Evolutionary conservation across 2,797 vertebrate genomes (phyloP).

Genomic region (Sciaenops ocellatus): DNA sequence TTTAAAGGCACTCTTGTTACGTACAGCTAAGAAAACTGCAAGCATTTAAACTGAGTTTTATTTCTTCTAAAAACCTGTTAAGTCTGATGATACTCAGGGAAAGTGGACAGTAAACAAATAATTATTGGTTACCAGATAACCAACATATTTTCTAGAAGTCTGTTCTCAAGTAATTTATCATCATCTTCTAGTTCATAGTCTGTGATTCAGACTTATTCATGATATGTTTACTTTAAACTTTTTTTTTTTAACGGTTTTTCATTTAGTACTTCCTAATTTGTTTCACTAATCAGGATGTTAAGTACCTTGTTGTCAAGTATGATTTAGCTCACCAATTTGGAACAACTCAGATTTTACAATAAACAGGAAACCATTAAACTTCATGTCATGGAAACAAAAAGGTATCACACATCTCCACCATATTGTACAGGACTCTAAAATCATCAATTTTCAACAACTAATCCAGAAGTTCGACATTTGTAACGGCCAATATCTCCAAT

Average conservation of each 20-base stretch:
- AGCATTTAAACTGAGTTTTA: not conserved
- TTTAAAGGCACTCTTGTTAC: conserved; percentile 17
- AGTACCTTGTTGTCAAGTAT: no score
- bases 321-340: no score
- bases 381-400: no score
- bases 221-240: not conserved
- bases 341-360: no score
- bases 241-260: no score
- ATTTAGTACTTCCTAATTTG: not conserved
- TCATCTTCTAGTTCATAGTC: not conserved
- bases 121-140: not conserved
- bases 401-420: no score
- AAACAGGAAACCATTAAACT: no score
- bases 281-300: no score
- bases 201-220: not conserved
- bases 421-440: no score
- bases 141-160: not conserved
- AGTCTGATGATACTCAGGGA: not conserved
- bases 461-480: no score
- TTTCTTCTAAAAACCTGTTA: conserved; percentile 2
- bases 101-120: not conserved
- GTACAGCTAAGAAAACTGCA: conserved; percentile 22
- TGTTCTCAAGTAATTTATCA: not conserved
- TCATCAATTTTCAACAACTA: no score
- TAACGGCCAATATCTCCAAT: no score